Base-by-base conservation (phyloP, 2,888 invertebrate genomes). In the Osmoderma eremita region DNA sequence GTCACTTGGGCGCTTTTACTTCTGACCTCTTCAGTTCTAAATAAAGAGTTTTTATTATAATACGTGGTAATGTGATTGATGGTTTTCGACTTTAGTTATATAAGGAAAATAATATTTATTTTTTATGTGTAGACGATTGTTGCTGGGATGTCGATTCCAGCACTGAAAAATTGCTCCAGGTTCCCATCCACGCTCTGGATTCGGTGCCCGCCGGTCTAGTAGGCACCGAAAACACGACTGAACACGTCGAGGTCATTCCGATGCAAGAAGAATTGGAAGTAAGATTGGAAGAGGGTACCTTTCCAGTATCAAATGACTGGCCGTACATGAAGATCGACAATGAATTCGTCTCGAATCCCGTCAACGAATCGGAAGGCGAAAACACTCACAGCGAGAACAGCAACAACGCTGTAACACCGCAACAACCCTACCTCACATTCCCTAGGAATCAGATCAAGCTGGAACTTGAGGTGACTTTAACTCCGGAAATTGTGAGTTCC, bases 241-340 rank as follows among this genome's bases (percentile, higher is more conserved):
- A 82, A 70, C 80, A 81, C 70, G 80, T 81, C 4, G 81, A 83
- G 73, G 83, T 83, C 5, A 85, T 85, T 63, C 85, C 85, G 0
- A 85, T 86, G 83, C 86, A 87, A 78, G 87, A 88, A 77, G 87
- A 87, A 73, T 78, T 88, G 58, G 87, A 87, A 76, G 87, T 88
- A 17, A 81, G 85, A 63, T 73, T 85, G 63, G 83, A 85, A 76
- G 83, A 85, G 71, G 84, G 84, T 15, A 82, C 81, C 2, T 83
- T 84, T 73, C 84, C 84, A 0, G 83, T 83, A 4, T 80, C 83
- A 0, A 81, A 79, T 65, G 82, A 83, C 74, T 84, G 83, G 83
- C 78, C 80, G 10, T 83, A 82, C 69, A 80, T 83, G 17, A 83
- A 83, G 74, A 83, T 83, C 78, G 82, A 83, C 69, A 78, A 80